phyloP scores from a whole-genome alignment of 2,797 vertebrate species.

The Tympanoctomys barrerae region DNA sequence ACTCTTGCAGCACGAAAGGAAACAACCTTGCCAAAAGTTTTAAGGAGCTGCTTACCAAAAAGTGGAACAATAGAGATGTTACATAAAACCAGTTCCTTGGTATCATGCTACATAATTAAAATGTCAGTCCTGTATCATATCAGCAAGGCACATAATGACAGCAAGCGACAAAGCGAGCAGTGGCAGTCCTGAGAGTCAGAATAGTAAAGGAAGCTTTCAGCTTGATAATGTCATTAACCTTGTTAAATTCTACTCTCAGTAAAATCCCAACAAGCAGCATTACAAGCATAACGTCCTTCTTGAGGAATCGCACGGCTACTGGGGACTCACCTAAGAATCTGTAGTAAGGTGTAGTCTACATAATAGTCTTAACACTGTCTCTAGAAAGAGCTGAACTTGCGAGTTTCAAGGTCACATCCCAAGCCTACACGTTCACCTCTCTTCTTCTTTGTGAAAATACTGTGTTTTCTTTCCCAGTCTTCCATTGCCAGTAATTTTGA shows the following conservation, averaged over 20 bases:
- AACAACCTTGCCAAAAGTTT: not conserved
- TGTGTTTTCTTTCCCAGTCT: not conserved
- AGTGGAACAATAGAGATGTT: not conserved
- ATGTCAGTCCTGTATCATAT: not conserved
- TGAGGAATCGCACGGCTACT: not conserved
- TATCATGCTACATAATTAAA: constrained; percentile 7
- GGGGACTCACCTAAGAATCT: not conserved
- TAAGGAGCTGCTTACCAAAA: not conserved
- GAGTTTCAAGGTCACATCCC: not conserved
- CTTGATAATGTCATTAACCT: not conserved
- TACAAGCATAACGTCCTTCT: not conserved
- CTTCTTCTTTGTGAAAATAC: not conserved
- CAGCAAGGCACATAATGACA: constrained; percentile 24
- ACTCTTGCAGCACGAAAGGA: not conserved
- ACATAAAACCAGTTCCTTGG: not conserved
- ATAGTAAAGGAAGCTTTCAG: not conserved
- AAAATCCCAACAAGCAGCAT: not conserved
- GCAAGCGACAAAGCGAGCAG: not conserved
- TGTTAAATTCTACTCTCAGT: not conserved
- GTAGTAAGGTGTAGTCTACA: not conserved
- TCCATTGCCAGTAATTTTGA: not conserved
- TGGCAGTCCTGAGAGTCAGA: not conserved
- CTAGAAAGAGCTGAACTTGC: not conserved
- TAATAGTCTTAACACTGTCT: not conserved
- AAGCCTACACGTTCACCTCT: not conserved